Evolutionary conservation across 35 echinoderm and acorn worm species (phyloP), one percentile per base, ranked within the genome.

Genomic region (Hemicentrotus pulcherrimus): DNA sequence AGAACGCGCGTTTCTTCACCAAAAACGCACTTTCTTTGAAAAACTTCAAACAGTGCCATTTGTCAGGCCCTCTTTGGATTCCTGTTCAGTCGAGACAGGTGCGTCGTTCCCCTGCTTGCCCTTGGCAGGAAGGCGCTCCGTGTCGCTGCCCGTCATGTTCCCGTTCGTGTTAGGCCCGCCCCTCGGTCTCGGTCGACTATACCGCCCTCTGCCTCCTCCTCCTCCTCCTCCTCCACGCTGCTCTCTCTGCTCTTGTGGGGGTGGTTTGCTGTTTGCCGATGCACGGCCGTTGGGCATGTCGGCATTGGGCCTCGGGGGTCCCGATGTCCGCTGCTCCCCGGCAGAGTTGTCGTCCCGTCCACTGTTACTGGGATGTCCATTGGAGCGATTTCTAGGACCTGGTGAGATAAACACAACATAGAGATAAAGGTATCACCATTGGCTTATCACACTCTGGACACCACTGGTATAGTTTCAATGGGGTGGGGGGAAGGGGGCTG

Each of bases 211-310:
- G 9, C 96, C 48, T 31, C 48, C 48, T 14, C 88, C 88, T 31
- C 85, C 32, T 32, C 85, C 85, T 52, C 48, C 48, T 55, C 32
- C 35, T 24, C 58, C 88, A 1, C 35, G 35, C 3, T 41, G 35
- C 35, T 41, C 88, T 13, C 96, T 47, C 46, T 96, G 96, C 32
- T 96, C 96, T 60, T 96, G 94, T 45, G 92, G 85, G 85, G 91
- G 47, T 28, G 45, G 45, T 15, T 47, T 47, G 71, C 70, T 30
- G 59, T 46, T 88, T 55, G 32, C 24, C 32, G 65, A 11, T 32
- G 9, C 48, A 13, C 91, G 45, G 5, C 91, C 91, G 48, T 93
- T 93, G 48, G 91, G 46, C 46, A 93, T 58, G 46, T 58, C 48
- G 4, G 46, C 13, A 47, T 47, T 58, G 32, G 88, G 88, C 47